A percentile compares a stretch with the other conserved stretches of the same genome.
Conservation (phyloP, 92 coral and sea anemone genomes). For the Galaxea fascicularis region DNA sequence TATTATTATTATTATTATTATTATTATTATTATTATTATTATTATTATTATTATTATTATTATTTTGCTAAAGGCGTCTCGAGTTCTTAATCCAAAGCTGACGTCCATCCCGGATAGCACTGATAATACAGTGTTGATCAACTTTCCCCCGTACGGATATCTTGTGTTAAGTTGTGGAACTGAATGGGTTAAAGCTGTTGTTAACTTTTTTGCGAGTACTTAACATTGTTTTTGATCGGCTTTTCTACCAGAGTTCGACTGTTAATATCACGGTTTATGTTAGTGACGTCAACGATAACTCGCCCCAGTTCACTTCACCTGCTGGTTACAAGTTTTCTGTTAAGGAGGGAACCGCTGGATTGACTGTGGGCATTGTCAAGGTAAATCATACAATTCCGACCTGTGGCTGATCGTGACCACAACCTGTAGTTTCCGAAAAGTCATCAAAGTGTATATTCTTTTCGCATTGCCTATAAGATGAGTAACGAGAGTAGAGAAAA, state of each 20-base stretch:
- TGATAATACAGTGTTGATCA: neutral
- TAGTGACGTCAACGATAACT: slow-evolving; percentile 75
- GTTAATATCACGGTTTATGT: slow-evolving; percentile 63
- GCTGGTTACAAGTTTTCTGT: slow-evolving; percentile 62
- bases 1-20: no score
- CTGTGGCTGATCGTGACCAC: neutral
- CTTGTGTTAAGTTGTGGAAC: no score
- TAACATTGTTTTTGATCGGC: neutral
- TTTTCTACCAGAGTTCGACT: slow-evolving; percentile 34
- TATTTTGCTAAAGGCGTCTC: no score
- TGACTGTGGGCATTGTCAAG: slow-evolving; percentile 56
- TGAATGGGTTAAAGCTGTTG: neutral
- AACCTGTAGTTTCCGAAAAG: no score
- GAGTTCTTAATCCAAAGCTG: no score
- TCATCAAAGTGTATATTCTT: no score
- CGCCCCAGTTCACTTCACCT: slow-evolving; percentile 65
- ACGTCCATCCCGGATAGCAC: no score
- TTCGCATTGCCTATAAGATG: no score
- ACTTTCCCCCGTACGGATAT: neutral
- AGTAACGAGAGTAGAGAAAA: no score
- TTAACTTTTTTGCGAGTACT: neutral
- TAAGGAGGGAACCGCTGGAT: slow-evolving; percentile 56
- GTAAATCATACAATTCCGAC: neutral
- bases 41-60: no score
- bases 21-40: no score